phyloP scores from a whole-genome alignment of 2,797 vertebrate genomes.

The Austrolebias charrua region DNA sequence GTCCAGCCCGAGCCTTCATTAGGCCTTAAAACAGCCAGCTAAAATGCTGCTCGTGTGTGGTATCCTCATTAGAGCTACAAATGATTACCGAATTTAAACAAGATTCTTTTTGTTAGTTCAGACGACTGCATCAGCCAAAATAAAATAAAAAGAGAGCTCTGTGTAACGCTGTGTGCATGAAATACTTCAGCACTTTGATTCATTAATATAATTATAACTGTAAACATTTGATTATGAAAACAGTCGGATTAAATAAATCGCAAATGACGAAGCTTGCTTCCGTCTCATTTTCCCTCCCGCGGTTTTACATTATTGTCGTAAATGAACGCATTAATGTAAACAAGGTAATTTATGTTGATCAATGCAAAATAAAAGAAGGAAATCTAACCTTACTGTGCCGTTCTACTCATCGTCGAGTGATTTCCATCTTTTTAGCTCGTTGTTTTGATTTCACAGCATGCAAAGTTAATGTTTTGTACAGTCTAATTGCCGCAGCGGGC shows the following conservation, averaged over 20 bases:
- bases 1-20: conserved; percentile 66
- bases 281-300: no score
- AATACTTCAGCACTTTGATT: not conserved
- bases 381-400: not conserved
- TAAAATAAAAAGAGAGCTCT: conserved; percentile 23
- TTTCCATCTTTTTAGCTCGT: not conserved
- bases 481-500: conserved; percentile 13
- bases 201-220: not conserved
- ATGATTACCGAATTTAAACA: conserved; percentile 68
- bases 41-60: conserved; percentile 69
- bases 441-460: conserved; percentile 14
- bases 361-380: not conserved
- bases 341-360: not conserved
- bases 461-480: conserved; percentile 1
- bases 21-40: conserved; percentile 71
- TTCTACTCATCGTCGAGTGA: not conserved
- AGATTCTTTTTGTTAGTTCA: conserved; percentile 55
- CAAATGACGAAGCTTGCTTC: not conserved
- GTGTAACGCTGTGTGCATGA: conserved; percentile 11
- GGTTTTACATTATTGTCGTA: not conserved
- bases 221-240: no score
- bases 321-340: not conserved
- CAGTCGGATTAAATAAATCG: no score
- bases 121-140: conserved; percentile 41
- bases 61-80: conserved; percentile 65